These are phyloP conservation scores for Nomada flava DNA, from an alignment of 2,888 invertebrate genomes.

Conservation along the genomic window DNA sequence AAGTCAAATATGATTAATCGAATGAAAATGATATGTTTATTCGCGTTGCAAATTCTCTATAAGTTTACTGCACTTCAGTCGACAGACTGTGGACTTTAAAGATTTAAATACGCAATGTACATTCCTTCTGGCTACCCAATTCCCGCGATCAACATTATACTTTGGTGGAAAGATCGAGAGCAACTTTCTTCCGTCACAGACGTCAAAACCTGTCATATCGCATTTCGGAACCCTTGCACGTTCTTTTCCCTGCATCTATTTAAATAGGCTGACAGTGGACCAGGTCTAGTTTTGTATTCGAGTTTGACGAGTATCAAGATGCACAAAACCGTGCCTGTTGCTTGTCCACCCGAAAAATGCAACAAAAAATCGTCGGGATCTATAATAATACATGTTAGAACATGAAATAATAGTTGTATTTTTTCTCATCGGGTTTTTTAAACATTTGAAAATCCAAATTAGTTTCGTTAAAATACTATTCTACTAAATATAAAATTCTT, in stretches of 20 bases:
- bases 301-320: constrained; percentile 37
- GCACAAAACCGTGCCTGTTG: constrained; percentile 9
- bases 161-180: neutral
- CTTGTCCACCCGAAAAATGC: neutral
- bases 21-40: too few relatives aligned
- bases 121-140: neutral
- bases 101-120: neutral
- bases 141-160: neutral
- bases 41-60: too few relatives aligned
- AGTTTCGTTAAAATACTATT: too few relatives aligned
- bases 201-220: constrained; percentile 16
- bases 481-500: too few relatives aligned
- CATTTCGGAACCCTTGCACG: constrained; percentile 10
- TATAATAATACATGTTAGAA: too few relatives aligned
- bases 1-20: neutral
- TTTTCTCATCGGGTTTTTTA: neutral
- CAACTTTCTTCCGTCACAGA: neutral
- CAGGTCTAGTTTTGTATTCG: constrained; percentile 53
- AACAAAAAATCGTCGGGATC: constrained; percentile 7
- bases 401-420: neutral
- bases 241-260: constrained; percentile 31
- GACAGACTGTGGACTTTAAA: neutral
- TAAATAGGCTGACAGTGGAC: constrained; percentile 33
- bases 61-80: too few relatives aligned
- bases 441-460: too few relatives aligned